These are phyloP conservation scores for Huso huso DNA, from an alignment of 2,797 vertebrate species.

Conservation along the genomic window DNA sequence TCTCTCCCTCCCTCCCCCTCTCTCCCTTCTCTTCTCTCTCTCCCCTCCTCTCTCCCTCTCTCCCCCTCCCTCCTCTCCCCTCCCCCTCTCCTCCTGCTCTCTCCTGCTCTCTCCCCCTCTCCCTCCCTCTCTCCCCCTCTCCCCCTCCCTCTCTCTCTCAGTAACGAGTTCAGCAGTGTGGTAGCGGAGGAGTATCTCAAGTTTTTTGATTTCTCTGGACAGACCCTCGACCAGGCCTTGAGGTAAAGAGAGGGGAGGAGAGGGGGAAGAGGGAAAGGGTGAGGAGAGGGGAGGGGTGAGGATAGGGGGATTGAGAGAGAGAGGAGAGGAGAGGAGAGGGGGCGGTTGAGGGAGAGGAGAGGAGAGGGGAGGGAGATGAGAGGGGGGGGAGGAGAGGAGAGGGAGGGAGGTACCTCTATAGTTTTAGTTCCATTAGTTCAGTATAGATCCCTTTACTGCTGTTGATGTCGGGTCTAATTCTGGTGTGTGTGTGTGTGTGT, in stretches of 20 bases:
- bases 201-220: constrained; percentile 73
- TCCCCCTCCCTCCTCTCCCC: background rate
- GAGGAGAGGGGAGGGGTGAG: background rate
- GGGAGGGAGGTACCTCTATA: background rate
- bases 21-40: background rate
- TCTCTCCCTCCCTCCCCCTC: background rate
- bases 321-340: background rate
- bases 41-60: background rate
- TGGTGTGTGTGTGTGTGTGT: background rate
- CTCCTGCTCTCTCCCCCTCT: too few relatives aligned
- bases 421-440: too few relatives aligned
- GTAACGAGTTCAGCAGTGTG: constrained; percentile 58
- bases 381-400: background rate
- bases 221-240: constrained; percentile 71
- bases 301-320: too few relatives aligned
- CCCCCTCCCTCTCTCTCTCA: constrained; percentile 21
- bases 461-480: too few relatives aligned
- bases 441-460: too few relatives aligned
- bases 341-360: too few relatives aligned
- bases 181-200: constrained; percentile 79
- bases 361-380: background rate
- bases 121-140: background rate
- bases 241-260: constrained; percentile 50
- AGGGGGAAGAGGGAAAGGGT: background rate
- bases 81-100: background rate